Evolutionary conservation across 2,888 invertebrate species (phyloP).

Genomic region (Neoscelio sp.): DNA sequence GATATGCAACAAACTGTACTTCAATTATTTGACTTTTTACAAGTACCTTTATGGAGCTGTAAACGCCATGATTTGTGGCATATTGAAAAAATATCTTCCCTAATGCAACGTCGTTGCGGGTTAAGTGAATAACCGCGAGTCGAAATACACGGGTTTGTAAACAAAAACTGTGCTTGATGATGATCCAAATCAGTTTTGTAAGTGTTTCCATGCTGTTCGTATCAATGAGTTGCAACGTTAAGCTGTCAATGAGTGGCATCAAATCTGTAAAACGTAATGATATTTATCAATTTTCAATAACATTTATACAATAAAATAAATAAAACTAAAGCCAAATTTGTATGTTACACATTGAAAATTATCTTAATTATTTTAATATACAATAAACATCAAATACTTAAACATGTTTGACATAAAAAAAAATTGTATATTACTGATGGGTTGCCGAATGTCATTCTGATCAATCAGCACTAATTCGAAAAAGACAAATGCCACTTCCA

Average conservation of each 20-base stretch:
- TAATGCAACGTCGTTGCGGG: slow-evolving; percentile 7
- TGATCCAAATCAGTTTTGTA: background rate
- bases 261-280: slow-evolving; percentile 30
- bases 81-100: slow-evolving; percentile 38
- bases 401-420: background rate
- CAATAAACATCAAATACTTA: no score
- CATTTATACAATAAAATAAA: no score
- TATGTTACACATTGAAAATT: background rate
- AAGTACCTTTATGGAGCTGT: slow-evolving; percentile 31
- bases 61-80: slow-evolving; percentile 29
- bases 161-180: slow-evolving; percentile 30
- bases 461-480: slow-evolving; percentile 40
- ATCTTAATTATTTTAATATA: background rate
- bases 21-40: no score
- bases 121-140: slow-evolving; percentile 19
- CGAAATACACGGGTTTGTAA: background rate
- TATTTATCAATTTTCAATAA: no score
- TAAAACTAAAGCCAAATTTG: no score
- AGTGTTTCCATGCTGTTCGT: background rate
- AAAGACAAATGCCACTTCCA: slow-evolving; percentile 19
- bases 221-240: background rate
- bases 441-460: slow-evolving; percentile 25
- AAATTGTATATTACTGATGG: slow-evolving; percentile 32
- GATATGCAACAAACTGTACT: no score
- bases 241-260: background rate